Base-by-base conservation (phyloP, 1,140 invertebrate species). In the Tetragonula clypearis region DNA sequence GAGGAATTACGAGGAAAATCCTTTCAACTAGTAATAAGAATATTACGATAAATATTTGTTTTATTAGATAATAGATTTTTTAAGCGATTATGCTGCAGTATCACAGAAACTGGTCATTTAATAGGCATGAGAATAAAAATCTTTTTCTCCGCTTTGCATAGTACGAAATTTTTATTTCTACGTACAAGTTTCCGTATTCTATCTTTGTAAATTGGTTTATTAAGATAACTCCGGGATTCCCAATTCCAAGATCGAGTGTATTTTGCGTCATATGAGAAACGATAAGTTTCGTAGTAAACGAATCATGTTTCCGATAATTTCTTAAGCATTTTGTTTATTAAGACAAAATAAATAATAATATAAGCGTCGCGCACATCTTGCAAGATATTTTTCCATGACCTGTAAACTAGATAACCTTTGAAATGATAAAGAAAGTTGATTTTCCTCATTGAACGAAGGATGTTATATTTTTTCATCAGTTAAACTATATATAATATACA, bases 1-100 rank as follows among this genome's bases (percentile, higher is more conserved):
- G 19, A 53, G 71, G 71, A 55, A 26, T 14, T 76, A 75, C 15
- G 19, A 77, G 73, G 71, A 79, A 84, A 84, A 84, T 84, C 62
- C 41, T 58, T 58, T 11, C 21, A 17, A 12, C 19, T 65, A 49
- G 41, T 49, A 65, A 55, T 35, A 9, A 15, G 21, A 56, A 56
- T 0, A 68, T 35, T 19, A 14, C 21, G 72, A 30, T 1, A 14
- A 8, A 49, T 26, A 23, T 35, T 26, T n/a, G 30, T 26, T 60
- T 35, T 21, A 23, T 55, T 26, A 21, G 49, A 5, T 15, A 3
- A 17, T 41, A 0, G 0, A 55, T 81, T 23, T 60, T 60, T 60
- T 23, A 9, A 23, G 21, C 17, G 2, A 17, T 19, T 21, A 35
- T 2, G 30, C 58, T 11, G 12, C 21, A 15, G 21, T 1, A 35